These are phyloP conservation scores for Eulemur rufifrons DNA, from an alignment of 2,113 vertebrate species.

Conservation along the genomic window DNA sequence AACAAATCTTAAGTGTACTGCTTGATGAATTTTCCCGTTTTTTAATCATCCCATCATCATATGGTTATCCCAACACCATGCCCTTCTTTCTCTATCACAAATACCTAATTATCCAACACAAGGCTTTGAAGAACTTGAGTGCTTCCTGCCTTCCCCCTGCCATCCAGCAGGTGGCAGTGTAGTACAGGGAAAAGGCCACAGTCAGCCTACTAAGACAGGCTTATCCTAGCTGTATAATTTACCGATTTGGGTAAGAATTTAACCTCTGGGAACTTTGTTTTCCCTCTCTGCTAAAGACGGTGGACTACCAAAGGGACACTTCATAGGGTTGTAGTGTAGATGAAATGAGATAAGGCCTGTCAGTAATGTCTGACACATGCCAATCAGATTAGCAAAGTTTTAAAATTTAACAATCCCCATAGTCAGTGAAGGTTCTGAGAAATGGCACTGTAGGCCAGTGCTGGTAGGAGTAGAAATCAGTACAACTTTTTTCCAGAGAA, in stretches of 20 bases:
- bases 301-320: background rate
- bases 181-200: background rate
- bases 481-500: background rate
- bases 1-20: background rate
- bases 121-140: background rate
- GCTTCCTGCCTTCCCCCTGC: background rate
- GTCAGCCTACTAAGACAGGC: background rate
- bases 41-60: background rate
- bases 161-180: slow-evolving; percentile 54
- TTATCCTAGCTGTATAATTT: background rate
- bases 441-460: background rate
- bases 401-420: background rate
- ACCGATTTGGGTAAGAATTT: background rate
- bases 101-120: background rate
- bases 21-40: background rate
- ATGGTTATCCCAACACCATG: background rate
- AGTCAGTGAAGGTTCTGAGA: background rate
- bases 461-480: background rate
- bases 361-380: background rate
- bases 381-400: background rate
- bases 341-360: slow-evolving; percentile 17
- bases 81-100: background rate
- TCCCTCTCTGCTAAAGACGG: background rate
- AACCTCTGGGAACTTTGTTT: background rate
- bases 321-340: background rate